A percentile compares a stretch with the other conserved stretches of the same genome.
Conservation (phyloP, 2,888 invertebrate species). For the Rapana venosa region DNA sequence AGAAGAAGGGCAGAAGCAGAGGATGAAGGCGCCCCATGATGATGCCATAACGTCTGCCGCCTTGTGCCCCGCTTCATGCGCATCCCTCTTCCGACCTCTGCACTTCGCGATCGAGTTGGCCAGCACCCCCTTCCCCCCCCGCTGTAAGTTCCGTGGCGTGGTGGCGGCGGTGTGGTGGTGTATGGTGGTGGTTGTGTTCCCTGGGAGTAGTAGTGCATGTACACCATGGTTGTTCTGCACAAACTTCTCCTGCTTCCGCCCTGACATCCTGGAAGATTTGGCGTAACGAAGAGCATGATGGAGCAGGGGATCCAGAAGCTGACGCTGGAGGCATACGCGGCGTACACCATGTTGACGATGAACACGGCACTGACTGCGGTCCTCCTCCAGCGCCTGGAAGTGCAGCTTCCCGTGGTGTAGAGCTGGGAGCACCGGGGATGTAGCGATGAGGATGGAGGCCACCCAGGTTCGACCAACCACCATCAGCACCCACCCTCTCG, state of each 20-base stretch:
- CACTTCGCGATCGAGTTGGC: slow-evolving; percentile 54
- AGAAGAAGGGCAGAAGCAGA: slow-evolving; percentile 98
- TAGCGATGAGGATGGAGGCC: slow-evolving; percentile 93
- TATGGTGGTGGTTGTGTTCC: not conserved
- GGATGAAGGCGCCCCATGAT: slow-evolving; percentile 99
- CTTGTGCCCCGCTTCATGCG: slow-evolving; percentile 78
- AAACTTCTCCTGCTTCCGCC: slow-evolving; percentile 73
- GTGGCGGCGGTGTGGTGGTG: too few species aligned
- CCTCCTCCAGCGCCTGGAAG: slow-evolving; percentile 57
- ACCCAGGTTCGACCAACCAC: slow-evolving; percentile 89
- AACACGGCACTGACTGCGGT: slow-evolving; percentile 72
- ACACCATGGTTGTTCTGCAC: slow-evolving; percentile 54
- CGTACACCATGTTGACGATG: slow-evolving; percentile 75
- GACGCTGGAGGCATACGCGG: slow-evolving; percentile 75
- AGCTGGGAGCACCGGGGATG: slow-evolving; percentile 96
- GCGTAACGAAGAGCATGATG: slow-evolving; percentile 77
- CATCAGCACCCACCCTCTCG: slow-evolving; percentile 85
- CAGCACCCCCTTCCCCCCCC: too few species aligned
- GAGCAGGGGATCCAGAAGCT: slow-evolving; percentile 78
- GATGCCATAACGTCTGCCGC: slow-evolving; percentile 95
- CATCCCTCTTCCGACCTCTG: slow-evolving; percentile 65
- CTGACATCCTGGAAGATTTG: slow-evolving; percentile 76
- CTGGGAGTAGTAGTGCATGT: slow-evolving; percentile 56
- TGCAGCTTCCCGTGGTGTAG: slow-evolving; percentile 91
- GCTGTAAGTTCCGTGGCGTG: too few species aligned